Base-by-base conservation (phyloP, 2,888 invertebrate species). In the Arge pagana region DNA sequence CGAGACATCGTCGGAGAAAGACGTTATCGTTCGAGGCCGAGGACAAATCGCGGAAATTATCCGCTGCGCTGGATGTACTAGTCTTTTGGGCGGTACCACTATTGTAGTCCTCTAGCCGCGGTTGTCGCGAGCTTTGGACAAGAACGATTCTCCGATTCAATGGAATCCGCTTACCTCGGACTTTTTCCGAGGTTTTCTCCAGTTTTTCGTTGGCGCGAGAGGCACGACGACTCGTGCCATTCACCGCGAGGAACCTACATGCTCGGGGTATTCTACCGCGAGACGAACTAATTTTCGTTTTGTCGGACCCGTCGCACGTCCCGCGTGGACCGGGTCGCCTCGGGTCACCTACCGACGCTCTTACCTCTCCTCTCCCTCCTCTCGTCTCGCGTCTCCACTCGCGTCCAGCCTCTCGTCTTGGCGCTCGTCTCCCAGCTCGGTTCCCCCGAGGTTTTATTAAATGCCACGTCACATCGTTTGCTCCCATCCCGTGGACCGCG, bases 211-310 rank as follows among this genome's bases (percentile, higher is more conserved):
- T n/a, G n/a, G n/a, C n/a, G n/a, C n/a, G n/a, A n/a, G n/a, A n/a
- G n/a, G n/a, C n/a, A n/a, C n/a, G n/a, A n/a, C n/a, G n/a, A n/a
- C n/a, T n/a, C n/a, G n/a, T n/a, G n/a, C n/a, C n/a, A n/a, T n/a
- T n/a, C 30, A 26, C 19, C 6, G 42, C 42, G 10, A 42, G 30
- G 28, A 33, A 45, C 35, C 45, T 31, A 45, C 35, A 53, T 37
- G 50, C 53, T 51, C 53, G 55, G n/a, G n/a, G n/a, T n/a, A n/a
- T n/a, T 56, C 53, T 61, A 61, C 59, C 58, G 56, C 56, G 56
- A 48, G 55, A 48, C 50, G 54, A 59, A 61, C 56, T 58, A 59
- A 60, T 63, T 59, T 58, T 57, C 60, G 62, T 60, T 62, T 61
- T 58, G 57, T 58, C 57, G 52, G 55, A 58, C 54, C 42, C 50